Evolutionary conservation across 2,797 vertebrate genomes (phyloP).

Genomic region (Crypturellus tataupa): DNA sequence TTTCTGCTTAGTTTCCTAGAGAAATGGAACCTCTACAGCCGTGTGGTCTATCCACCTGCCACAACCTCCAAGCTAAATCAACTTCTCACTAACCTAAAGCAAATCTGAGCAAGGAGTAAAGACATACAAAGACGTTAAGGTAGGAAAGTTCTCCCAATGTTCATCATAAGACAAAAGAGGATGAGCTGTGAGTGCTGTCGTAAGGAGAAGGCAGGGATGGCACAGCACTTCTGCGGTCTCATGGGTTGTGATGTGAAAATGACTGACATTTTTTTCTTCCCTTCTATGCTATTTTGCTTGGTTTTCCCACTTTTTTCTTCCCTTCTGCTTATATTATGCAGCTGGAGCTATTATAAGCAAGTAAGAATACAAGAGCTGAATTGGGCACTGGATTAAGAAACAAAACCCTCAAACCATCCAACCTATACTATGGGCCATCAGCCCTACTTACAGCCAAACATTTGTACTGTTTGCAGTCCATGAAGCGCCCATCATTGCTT

Average conservation of each 20-base stretch:
- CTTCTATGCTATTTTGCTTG: background rate
- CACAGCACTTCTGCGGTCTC: background rate
- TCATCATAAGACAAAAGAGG: background rate
- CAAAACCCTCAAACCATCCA: background rate
- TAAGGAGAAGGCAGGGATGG: background rate
- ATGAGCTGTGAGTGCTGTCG: background rate
- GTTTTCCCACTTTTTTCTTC: background rate
- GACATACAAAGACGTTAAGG: background rate
- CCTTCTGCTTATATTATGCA: accelerated
- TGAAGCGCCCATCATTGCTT: background rate
- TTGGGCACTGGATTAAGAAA: accelerated
- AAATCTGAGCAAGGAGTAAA: slow-evolving; percentile 16
- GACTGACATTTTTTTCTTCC: background rate
- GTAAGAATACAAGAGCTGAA: accelerated
- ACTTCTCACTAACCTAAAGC: slow-evolving; percentile 37
- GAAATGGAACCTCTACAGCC: slow-evolving; percentile 33
- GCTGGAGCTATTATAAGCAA: accelerated
- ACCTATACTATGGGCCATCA: background rate
- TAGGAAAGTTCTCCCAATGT: background rate
- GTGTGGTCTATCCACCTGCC: background rate
- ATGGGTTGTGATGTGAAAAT: background rate
- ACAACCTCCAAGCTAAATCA: slow-evolving; percentile 6
- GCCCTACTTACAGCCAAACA: background rate
- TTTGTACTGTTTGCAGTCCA: background rate
- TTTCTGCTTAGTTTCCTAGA: slow-evolving; percentile 52